Percentiles rank a stretch among this genome's conserved stretches.
These are phyloP conservation scores for Xanthorhoe spadicearia DNA, from an alignment of 2,888 invertebrate species.

Conservation along the genomic window DNA sequence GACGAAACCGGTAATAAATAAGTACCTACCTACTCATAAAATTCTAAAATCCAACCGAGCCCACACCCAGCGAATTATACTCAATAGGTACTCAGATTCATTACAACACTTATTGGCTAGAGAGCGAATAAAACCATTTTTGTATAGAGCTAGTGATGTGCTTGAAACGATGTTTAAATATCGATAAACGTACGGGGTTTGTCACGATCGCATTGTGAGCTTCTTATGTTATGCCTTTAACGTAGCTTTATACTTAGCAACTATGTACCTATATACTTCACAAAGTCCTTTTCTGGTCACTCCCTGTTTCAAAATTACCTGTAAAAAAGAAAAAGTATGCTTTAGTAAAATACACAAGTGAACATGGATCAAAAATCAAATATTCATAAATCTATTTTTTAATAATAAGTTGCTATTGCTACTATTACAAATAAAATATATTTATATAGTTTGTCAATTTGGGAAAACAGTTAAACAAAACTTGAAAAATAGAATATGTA, in stretches of 20 bases:
- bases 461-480: too few relatives aligned
- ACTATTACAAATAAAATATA: too few relatives aligned
- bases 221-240: too few relatives aligned
- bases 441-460: too few relatives aligned
- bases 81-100: constrained; percentile 80
- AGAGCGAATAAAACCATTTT: constrained; percentile 79
- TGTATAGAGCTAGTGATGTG: constrained; percentile 64
- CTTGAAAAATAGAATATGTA: too few relatives aligned
- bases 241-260: too few relatives aligned
- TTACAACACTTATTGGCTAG: constrained; percentile 80
- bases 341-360: neutral
- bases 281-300: neutral
- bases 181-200: constrained; percentile 29
- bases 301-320: constrained; percentile 28
- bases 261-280: constrained; percentile 13
- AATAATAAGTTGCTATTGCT: too few relatives aligned
- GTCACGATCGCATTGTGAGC: too few relatives aligned
- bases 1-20: constrained; percentile 75
- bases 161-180: constrained; percentile 5
- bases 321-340: constrained; percentile 19
- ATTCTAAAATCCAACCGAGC: constrained; percentile 71
- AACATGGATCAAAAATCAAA: neutral
- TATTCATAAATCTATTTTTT: neutral
- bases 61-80: constrained; percentile 78
- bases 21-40: constrained; percentile 61